Base-by-base conservation (phyloP, 1,140 invertebrate genomes). In the Bombus waltoni region DNA sequence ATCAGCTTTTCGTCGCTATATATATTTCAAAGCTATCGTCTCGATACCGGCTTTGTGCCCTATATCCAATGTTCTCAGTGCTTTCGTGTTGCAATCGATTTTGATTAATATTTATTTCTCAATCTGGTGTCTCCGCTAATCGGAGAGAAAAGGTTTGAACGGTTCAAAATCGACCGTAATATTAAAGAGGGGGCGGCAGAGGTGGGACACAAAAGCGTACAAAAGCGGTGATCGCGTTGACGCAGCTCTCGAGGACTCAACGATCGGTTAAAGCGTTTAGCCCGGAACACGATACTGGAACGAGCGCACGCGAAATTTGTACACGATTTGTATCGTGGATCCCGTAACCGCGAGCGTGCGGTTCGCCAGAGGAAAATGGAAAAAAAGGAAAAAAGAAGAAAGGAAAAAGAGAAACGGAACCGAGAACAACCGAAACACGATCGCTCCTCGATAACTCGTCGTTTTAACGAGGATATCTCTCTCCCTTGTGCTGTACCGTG, bases 391-490 rank as follows among this genome's bases (percentile, higher is more conserved):
- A 38, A 15, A 35, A 53, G 28, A 25, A 28, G 22, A 8, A 62
- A 10, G 11, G 42, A 13, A 59, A 53, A 72, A 68, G 22, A 32
- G 62, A 66, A 83, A 53, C 22, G 44, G 44, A 65, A 13, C 22
- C 32, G 35, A 18, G 59, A 84, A 85, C 75, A 68, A 53, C 35
- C 62, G 76, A 89, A 83, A 89, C 44, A 70, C 84, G 79, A 89
- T 82, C 78, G 77, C 44, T n/a, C 22, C 66, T 68, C 84, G 88
- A 89, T 89, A 83, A 86, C 84, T 89, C 84, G 79, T 87, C 87
- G 44, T 86, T 81, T 89, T 89, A 89, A 89, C 59, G 83, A 86
- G 71, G 32, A 76, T 80, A 81, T 86, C 80, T 87, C 76, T 81
- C 62, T 68, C 13, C 32, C 13, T 3, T 40, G 62, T n/a, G 42